Base-by-base conservation (phyloP, 1,140 invertebrate species). In the Oryzaephilus surinamensis region DNA sequence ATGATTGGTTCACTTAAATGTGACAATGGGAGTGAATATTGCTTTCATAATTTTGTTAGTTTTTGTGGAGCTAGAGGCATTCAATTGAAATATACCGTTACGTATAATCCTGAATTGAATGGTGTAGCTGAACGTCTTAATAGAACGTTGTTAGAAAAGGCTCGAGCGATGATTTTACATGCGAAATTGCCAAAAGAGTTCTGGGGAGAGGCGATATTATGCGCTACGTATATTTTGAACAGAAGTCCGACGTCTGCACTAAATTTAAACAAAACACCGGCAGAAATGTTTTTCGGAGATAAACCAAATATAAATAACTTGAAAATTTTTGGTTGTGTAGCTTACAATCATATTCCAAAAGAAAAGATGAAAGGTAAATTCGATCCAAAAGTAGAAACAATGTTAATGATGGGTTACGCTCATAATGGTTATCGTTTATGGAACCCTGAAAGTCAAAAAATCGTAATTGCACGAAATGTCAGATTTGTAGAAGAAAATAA, bases 131-230 rank as follows among this genome's bases (percentile, higher is more conserved):
- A 63, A 43, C 37, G 50, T 28, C 42, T 44, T 6, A 66, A 33
- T 10, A 20, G 37, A 17, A 40, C 42, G 14, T 27, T 44, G 11
- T 31, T 45, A 23, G 42, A 48, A 40, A 47, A 49, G 36, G 55
- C 60, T 4, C 50, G 53, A 23, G 56, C 57, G 27, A 42, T 70
- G 33, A 23, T 70, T 5, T 30, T 59, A 4, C 55, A 68, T 41
- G 48, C 50, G 32, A 35, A 48, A 7, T 27, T 67, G 6, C 16
- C 35, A 10, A 51, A 52, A 38, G 33, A 16, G 16, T 60, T 60
- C 42, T 67, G 64, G 64, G 63, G 55, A 17, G 63, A 66, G 38
- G 62, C 55, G 57, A 58, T 35, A 27, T 54, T 3, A n/a, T n/a
- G n/a, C n/a, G n/a, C n/a, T n/a, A n/a, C n/a, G n/a, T n/a, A n/a